Conservation (phyloP, 2,113 vertebrate species). For the Acanthochromis polyacanthus region DNA sequence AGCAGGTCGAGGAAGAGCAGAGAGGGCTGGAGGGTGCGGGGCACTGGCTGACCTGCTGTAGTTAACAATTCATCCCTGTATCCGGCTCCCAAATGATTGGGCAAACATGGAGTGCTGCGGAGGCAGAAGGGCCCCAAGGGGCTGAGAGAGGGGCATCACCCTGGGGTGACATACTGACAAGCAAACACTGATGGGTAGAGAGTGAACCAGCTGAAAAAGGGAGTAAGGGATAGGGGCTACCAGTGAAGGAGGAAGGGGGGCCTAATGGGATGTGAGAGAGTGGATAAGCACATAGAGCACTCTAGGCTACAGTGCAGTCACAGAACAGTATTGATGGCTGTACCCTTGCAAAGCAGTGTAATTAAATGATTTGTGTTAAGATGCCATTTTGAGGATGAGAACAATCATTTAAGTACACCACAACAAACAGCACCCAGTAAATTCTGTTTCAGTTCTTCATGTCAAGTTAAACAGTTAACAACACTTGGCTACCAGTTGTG, state of each 20-base stretch:
- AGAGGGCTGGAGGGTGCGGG: conserved; percentile 51
- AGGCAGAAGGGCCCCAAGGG: conserved; percentile 79
- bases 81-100: conserved; percentile 83
- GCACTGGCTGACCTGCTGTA: conserved; percentile 78
- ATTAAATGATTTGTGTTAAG: conserved; percentile 52
- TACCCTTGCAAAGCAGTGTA: conserved; percentile 17
- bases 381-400: conserved; percentile 45
- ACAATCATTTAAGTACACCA: conserved; percentile 36
- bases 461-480: conserved; percentile 65
- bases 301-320: conserved; percentile 27
- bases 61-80: conserved; percentile 83
- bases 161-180: conserved; percentile 73
- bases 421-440: conserved; percentile 50
- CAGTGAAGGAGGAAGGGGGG: neutral
- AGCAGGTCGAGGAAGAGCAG: conserved; percentile 56
- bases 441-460: conserved; percentile 35
- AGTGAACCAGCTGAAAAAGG: conserved; percentile 47
- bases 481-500: conserved; percentile 62
- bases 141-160: conserved; percentile 77
- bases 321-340: conserved; percentile 35
- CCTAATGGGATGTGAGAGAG: conserved; percentile 48
- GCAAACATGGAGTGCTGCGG: conserved; percentile 76
- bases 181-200: conserved; percentile 65
- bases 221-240: conserved; percentile 38
- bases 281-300: conserved; percentile 37